Evolutionary conservation across 1,140 invertebrate genomes (phyloP).

Genomic region (Brachionus paranguensis): DNA sequence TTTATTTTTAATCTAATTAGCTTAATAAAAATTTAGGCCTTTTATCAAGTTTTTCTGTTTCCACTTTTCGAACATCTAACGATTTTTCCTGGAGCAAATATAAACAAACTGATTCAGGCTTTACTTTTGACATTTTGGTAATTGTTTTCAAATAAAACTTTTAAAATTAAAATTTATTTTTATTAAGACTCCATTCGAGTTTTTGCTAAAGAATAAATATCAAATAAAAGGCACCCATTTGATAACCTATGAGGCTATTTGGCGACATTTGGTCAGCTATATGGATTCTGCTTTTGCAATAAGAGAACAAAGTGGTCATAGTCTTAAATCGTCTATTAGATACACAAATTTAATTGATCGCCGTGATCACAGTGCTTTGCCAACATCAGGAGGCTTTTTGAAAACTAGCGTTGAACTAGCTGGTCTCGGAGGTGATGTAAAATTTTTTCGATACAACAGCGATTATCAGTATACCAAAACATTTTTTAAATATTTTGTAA

Average conservation of each 20-base stretch:
- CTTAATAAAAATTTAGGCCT: neutral
- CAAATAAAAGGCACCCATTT: slow-evolving; percentile 61
- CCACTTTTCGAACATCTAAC: slow-evolving; percentile 65
- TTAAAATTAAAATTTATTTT: neutral
- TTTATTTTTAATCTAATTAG: neutral
- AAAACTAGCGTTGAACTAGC: slow-evolving; percentile 67
- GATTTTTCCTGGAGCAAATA: slow-evolving; percentile 76
- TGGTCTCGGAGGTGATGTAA: slow-evolving; percentile 76
- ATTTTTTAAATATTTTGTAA: slow-evolving; percentile 64
- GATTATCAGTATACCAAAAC: slow-evolving; percentile 70
- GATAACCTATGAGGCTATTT: slow-evolving; percentile 73
- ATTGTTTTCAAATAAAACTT: neutral
- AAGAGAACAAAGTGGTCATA: slow-evolving; percentile 73
- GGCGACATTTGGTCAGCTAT: slow-evolving; percentile 64
- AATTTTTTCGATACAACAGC: slow-evolving; percentile 75
- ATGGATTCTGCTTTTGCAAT: slow-evolving; percentile 67
- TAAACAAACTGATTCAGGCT: slow-evolving; percentile 57
- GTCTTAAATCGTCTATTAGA: slow-evolving; percentile 72
- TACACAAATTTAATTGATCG: slow-evolving; percentile 71
- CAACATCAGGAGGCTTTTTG: slow-evolving; percentile 65
- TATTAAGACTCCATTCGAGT: neutral
- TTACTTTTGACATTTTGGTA: slow-evolving; percentile 49
- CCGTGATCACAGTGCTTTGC: slow-evolving; percentile 71
- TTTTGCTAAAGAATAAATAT: slow-evolving; percentile 1
- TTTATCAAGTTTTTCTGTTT: slow-evolving; percentile 61